Conservation (phyloP, 2,888 invertebrate species). For the Stegana nigrithorax region DNA sequence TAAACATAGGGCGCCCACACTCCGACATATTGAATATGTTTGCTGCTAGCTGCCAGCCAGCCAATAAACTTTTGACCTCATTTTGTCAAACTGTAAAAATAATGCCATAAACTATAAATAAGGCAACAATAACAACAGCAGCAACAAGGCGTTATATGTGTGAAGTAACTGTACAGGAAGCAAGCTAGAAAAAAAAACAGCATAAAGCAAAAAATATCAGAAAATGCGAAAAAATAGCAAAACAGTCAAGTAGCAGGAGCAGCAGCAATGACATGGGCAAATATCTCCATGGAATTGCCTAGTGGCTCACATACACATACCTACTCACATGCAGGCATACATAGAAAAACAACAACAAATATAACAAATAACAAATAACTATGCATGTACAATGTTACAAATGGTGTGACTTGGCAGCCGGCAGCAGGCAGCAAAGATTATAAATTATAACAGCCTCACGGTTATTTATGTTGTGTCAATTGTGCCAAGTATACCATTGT, state of each 20-base stretch:
- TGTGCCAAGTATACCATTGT: slow-evolving; percentile 34
- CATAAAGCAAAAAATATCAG: background rate
- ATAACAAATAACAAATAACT: too few relatives aligned
- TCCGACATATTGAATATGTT: slow-evolving; percentile 11
- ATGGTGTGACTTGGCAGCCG: too few relatives aligned
- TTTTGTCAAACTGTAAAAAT: slow-evolving; percentile 39
- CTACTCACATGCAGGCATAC: too few relatives aligned
- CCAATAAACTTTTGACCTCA: slow-evolving; percentile 63
- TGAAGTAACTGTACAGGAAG: too few relatives aligned
- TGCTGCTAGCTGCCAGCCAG: slow-evolving; percentile 24
- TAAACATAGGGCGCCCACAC: background rate
- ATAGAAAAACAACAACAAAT: background rate
- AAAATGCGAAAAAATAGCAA: background rate
- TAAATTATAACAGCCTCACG: slow-evolving; percentile 53
- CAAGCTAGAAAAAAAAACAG: background rate
- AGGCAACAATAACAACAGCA: slow-evolving; percentile 27
- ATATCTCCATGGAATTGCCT: background rate
- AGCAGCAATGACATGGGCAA: background rate
- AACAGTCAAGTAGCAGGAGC: too few relatives aligned
- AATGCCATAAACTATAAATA: slow-evolving; percentile 35
- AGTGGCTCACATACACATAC: too few relatives aligned
- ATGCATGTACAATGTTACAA: background rate
- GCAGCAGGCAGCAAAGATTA: slow-evolving; percentile 51
- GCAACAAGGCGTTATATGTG: background rate
- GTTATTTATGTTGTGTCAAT: slow-evolving; percentile 54